Evolutionary conservation across 2,113 vertebrate genomes (phyloP).

Genomic region (Austrofundulus limnaeus): DNA sequence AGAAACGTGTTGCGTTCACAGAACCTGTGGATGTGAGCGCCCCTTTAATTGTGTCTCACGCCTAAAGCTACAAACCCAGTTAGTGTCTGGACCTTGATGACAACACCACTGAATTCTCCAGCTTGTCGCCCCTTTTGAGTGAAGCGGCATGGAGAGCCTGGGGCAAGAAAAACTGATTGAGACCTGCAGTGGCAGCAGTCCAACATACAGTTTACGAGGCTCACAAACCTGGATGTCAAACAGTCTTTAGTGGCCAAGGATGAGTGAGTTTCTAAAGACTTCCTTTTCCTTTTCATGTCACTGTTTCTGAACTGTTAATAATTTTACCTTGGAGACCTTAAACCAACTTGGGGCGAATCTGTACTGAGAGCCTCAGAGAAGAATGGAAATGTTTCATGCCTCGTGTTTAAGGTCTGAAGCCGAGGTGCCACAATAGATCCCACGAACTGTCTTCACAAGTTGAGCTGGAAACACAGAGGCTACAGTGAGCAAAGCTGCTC

Average conservation of each 20-base stretch:
- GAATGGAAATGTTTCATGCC: slow-evolving; percentile 13
- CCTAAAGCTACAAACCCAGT: slow-evolving; percentile 34
- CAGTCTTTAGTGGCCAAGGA: slow-evolving; percentile 18
- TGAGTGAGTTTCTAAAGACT: slow-evolving; percentile 5
- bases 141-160: slow-evolving; percentile 13
- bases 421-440: slow-evolving; percentile 5
- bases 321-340: slow-evolving; percentile 19
- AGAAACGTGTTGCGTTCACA: slow-evolving; percentile 8
- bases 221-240: slow-evolving; percentile 24
- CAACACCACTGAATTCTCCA: slow-evolving; percentile 27
- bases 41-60: slow-evolving; percentile 51
- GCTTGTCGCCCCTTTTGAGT: slow-evolving; percentile 1
- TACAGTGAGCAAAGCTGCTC: neutral
- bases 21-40: slow-evolving; percentile 18
- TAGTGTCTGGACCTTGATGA: slow-evolving; percentile 34
- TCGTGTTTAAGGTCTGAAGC: slow-evolving; percentile 25
- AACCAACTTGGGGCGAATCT: slow-evolving; percentile 24
- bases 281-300: slow-evolving; percentile 17
- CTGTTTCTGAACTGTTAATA: slow-evolving; percentile 33
- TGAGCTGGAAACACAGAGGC: slow-evolving; percentile 25
- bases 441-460: slow-evolving; percentile 14
- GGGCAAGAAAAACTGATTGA: slow-evolving; percentile 25
- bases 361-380: slow-evolving; percentile 1
- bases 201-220: slow-evolving; percentile 21
- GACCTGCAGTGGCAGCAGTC: slow-evolving; percentile 40